Evolutionary conservation across 1,140 invertebrate genomes (phyloP), one percentile per base, ranked within the genome.

Genomic region (Copidosoma floridanum): DNA sequence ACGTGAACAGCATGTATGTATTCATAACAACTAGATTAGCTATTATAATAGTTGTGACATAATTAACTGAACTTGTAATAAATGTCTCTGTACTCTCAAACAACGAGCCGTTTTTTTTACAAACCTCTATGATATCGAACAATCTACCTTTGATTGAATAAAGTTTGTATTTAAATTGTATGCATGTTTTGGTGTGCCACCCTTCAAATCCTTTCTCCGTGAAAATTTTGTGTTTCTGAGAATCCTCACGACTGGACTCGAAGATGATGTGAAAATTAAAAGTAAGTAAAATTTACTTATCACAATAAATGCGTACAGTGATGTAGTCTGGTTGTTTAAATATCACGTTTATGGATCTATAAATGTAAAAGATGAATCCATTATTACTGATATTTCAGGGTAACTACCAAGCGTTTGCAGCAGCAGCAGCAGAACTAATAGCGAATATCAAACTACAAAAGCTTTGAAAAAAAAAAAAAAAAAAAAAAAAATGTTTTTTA

Each of bases 21-120:
- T n/a, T n/a, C n/a, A n/a, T n/a, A n/a, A n/a, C n/a, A n/a, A n/a
- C n/a, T n/a, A n/a, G n/a, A n/a, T n/a, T 55, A 61, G 51, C 43
- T 61, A 48, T n/a, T n/a, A n/a, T 32, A 18, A 50, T 61, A 61
- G 52, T 48, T 55, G 24, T 60, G 50, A 54, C 27, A 47, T 47
- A 55, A 61, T n/a, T 38, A n/a, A n/a, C 54, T 41, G 50, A 18
- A 48, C 58, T 61, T 61, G 54, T 61, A 61, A 61, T 61, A 61
- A 61, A 61, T 21, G 24, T 61, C 58, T 38, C 11, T 48, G 29
- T 55, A 55, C 18, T 40, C 52, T 10, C 50, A 55, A 61, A 50
- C 27, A 48, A 41, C 14, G 7, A 29, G 40, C 44, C 37, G 35
- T 29, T 50, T 40, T 57, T 32, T 41, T 11, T 50, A 32, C 38